Evolutionary conservation across 2,797 vertebrate species (phyloP).

Genomic region (Smutsia gigantea): DNA sequence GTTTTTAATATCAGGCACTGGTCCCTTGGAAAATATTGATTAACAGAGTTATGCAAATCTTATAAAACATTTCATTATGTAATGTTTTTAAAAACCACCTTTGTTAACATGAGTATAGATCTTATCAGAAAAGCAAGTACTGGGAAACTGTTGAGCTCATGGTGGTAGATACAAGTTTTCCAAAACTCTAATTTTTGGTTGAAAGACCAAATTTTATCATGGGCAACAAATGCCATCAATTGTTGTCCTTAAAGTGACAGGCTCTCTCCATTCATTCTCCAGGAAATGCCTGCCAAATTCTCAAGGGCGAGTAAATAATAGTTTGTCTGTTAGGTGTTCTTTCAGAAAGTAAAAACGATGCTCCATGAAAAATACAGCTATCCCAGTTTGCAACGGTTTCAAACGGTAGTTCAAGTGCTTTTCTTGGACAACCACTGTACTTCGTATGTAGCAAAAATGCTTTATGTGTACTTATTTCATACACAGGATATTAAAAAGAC

Average conservation of each 20-base stretch:
- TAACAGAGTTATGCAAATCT: neutral
- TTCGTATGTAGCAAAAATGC: neutral
- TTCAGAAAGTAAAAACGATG: neutral
- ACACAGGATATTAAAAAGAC: neutral
- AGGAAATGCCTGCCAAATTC: neutral
- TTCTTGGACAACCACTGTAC: neutral
- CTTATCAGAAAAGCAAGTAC: neutral
- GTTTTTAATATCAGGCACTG: neutral
- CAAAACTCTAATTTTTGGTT: neutral
- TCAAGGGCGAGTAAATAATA: neutral
- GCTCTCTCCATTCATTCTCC: neutral
- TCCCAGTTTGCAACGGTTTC: neutral
- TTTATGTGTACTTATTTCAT: neutral
- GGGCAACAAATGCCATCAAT: neutral
- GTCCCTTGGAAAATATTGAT: neutral
- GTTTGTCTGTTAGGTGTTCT: neutral
- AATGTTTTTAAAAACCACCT: neutral
- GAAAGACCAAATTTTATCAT: neutral
- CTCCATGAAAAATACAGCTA: neutral
- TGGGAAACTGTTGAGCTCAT: neutral
- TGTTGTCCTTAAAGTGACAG: neutral
- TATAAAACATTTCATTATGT: neutral
- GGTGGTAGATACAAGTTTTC: neutral
- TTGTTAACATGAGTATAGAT: neutral
- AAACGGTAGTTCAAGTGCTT: neutral